These are phyloP conservation scores for Muscicapa striata DNA, from an alignment of 2,797 vertebrate genomes.

Conservation along the genomic window DNA sequence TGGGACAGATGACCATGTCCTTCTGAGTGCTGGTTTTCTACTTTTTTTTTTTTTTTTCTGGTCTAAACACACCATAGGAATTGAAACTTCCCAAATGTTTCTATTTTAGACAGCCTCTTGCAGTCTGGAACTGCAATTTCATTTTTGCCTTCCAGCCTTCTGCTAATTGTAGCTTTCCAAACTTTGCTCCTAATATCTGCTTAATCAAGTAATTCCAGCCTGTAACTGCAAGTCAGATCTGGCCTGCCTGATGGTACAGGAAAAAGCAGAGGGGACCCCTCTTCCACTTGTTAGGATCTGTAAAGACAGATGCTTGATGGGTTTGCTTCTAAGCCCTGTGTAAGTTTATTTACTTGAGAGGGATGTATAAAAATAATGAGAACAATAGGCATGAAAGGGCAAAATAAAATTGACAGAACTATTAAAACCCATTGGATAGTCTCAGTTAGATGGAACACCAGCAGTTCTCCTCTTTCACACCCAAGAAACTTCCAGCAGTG, in stretches of 20 bases:
- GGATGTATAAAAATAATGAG: neutral
- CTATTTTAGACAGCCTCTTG: neutral
- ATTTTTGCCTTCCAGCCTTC: conserved; percentile 18
- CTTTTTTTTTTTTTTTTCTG: neutral
- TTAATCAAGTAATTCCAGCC: neutral
- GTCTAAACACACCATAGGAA: neutral
- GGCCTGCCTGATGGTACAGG: neutral
- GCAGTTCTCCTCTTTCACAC: neutral
- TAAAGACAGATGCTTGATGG: neutral
- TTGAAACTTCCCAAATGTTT: neutral
- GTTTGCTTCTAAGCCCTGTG: neutral
- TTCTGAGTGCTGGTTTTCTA: neutral
- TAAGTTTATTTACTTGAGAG: neutral
- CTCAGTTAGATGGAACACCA: neutral
- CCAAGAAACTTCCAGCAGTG: neutral
- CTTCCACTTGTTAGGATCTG: neutral
- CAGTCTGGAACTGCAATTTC: neutral
- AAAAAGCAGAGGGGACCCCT: neutral
- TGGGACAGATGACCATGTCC: neutral
- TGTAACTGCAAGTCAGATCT: neutral
- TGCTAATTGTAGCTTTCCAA: neutral
- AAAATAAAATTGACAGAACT: neutral
- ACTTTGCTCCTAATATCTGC: neutral
- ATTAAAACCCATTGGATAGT: neutral
- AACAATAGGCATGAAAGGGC: neutral